These are phyloP conservation scores for Nasonia giraulti DNA, from an alignment of 1,140 invertebrate genomes.

Conservation along the genomic window DNA sequence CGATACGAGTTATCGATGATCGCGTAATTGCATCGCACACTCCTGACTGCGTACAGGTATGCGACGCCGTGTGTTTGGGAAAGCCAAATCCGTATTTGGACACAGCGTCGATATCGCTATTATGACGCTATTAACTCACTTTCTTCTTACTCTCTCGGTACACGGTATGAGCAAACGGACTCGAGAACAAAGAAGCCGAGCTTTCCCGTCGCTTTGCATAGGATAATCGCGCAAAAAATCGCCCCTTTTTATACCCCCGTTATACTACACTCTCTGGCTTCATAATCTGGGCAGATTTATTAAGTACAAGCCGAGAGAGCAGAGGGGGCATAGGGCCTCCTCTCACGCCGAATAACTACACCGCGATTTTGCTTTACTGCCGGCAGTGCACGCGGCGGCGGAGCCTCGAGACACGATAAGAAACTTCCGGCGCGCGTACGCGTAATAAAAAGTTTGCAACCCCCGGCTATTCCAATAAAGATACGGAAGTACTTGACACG, in stretches of 20 bases:
- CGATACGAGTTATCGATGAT: conserved; percentile 57
- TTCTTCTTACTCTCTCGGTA: too few species aligned
- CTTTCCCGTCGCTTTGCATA: too few species aligned
- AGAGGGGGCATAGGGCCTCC: not conserved
- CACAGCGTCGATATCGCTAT: not conserved
- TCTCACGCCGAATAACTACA: conserved; percentile 17
- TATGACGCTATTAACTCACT: not conserved
- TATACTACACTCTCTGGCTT: not conserved
- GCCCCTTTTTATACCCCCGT: not conserved
- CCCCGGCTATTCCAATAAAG: conserved; percentile 37
- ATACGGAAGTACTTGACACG: conserved; percentile 46
- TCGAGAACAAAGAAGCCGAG: too few species aligned
- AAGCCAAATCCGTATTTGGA: not conserved
- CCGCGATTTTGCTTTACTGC: conserved; percentile 26
- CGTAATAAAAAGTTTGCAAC: conserved; percentile 41
- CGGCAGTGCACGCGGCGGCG: not conserved
- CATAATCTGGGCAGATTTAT: conserved; percentile 29
- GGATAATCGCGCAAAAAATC: conserved; percentile 6
- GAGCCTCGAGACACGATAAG: conserved; percentile 18
- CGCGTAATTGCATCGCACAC: conserved; percentile 47
- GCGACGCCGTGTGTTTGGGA: too few species aligned
- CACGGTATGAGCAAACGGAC: too few species aligned
- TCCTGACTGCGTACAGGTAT: not conserved
- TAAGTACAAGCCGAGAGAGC: conserved; percentile 20
- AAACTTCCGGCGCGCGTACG: conserved; percentile 33